A percentile compares a stretch with the other conserved stretches of the same genome.
Evolutionary conservation across 2,888 invertebrate genomes (phyloP).

Genomic region (Drosophila leonis): DNA sequence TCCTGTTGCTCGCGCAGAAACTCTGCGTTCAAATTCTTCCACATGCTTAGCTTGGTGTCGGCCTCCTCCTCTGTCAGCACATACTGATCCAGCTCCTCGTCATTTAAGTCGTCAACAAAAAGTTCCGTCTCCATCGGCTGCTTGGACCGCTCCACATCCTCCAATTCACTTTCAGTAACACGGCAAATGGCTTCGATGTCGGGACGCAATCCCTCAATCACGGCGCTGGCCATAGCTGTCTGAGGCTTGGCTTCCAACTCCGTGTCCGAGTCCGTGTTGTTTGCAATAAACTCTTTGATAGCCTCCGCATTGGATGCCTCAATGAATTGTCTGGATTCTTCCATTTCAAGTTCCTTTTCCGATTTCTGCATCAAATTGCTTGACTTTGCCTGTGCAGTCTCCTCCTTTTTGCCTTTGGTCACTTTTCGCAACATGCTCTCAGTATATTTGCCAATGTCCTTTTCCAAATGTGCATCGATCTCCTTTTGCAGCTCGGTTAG

Average conservation of each 20-base stretch:
- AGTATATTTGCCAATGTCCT: conserved; percentile 86
- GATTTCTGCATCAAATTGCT: conserved; percentile 16
- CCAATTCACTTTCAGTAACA: conserved; percentile 86
- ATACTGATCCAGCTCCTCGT: conserved; percentile 95
- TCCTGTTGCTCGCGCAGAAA: conserved; percentile 94
- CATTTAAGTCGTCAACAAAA: conserved; percentile 92
- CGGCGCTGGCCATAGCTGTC: conserved; percentile 45
- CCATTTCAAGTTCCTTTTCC: conserved; percentile 82
- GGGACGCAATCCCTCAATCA: conserved; percentile 87
- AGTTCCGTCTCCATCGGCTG: conserved; percentile 83
- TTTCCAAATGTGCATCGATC: conserved; percentile 93
- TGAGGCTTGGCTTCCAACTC: conserved; percentile 25
- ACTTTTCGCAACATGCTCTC: conserved; percentile 60
- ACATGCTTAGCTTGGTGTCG: conserved; percentile 92
- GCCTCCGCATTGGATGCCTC: conserved; percentile 86
- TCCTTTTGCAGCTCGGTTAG: conserved; percentile 93
- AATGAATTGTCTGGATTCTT: conserved; percentile 85
- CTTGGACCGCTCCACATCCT: conserved; percentile 84
- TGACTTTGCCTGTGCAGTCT: conserved; percentile 1
- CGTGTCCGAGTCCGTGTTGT: conserved; percentile 71
- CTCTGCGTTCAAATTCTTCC: conserved; percentile 95
- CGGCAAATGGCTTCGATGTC: conserved; percentile 93
- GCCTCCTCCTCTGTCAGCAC: conserved; percentile 94
- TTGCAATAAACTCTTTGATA: conserved; percentile 85
- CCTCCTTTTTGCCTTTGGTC: conserved; percentile 25